Conservation (phyloP, 2,888 invertebrate genomes). For the Nomada ruficornis region DNA sequence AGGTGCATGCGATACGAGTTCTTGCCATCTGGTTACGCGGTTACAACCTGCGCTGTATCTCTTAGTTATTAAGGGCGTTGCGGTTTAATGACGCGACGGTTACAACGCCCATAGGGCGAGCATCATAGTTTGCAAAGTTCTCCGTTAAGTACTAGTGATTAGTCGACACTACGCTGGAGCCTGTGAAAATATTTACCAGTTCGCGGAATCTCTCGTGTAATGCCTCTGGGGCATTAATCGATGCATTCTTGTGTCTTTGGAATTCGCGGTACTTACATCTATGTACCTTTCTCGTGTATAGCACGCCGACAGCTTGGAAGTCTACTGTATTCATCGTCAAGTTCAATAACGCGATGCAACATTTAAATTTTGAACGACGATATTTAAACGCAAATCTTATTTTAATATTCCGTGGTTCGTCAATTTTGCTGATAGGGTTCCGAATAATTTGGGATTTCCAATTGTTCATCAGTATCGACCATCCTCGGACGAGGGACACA, state of each 20-base stretch:
- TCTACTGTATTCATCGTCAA: background rate
- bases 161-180: conserved; percentile 21
- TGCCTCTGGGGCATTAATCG: conserved; percentile 34
- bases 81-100: conserved; percentile 71
- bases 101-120: conserved; percentile 22
- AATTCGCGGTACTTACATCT: background rate
- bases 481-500: background rate
- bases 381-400: background rate
- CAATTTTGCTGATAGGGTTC: too few species aligned
- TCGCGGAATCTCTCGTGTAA: conserved; percentile 31
- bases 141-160: conserved; percentile 55
- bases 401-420: too few species aligned
- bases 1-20: conserved; percentile 69
- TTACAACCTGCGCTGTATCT: conserved; percentile 54
- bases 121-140: conserved; percentile 42
- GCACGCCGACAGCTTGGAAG: background rate
- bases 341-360: background rate
- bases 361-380: background rate
- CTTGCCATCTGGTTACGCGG: conserved; percentile 67
- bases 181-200: conserved; percentile 64
- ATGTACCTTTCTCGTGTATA: background rate
- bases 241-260: background rate
- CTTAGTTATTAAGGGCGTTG: conserved; percentile 70
- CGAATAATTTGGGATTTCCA: background rate
- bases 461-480: background rate